Percentiles rank a stretch among this genome's conserved stretches.
phyloP scores from a whole-genome alignment of 2,888 invertebrate genomes.

The Bruchidius siliquastri region DNA sequence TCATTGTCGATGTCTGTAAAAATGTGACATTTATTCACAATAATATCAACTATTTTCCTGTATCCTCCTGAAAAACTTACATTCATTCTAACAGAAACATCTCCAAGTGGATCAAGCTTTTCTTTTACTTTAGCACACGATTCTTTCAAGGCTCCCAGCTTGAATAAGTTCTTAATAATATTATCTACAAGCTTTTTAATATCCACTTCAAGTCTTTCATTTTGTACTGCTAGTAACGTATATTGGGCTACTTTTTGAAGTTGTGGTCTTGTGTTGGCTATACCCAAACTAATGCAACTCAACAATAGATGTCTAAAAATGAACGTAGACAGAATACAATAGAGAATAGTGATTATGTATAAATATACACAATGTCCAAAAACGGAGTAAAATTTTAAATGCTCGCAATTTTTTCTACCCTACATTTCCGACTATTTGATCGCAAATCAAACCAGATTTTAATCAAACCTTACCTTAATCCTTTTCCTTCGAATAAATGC shows the following conservation, averaged over 20 bases:
- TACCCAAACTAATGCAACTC: conserved; percentile 62
- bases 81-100: conserved; percentile 38
- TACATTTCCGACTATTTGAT: too few species aligned
- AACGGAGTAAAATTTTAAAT: not conserved
- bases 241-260: conserved; percentile 54
- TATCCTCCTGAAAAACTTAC: too few species aligned
- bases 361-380: not conserved
- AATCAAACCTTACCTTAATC: conserved; percentile 44
- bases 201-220: conserved; percentile 42
- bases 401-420: too few species aligned
- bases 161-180: conserved; percentile 47
- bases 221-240: conserved; percentile 65
- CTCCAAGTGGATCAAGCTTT: conserved; percentile 12
- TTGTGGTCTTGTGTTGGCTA: conserved; percentile 54
- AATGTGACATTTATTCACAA: conserved; percentile 11
- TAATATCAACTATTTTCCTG: not conserved
- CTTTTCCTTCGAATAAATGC: conserved; percentile 52
- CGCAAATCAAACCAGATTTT: not conserved
- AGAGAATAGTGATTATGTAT: too few species aligned
- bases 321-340: not conserved
- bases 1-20: conserved; percentile 12
- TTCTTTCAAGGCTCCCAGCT: conserved; percentile 46
- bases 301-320: conserved; percentile 56
- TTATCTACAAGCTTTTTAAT: conserved; percentile 47
- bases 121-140: conserved; percentile 21